A percentile compares a stretch with the other conserved stretches of the same genome.
Evolutionary conservation across 2,797 vertebrate species (phyloP).

Genomic region (Antennarius maculatus): DNA sequence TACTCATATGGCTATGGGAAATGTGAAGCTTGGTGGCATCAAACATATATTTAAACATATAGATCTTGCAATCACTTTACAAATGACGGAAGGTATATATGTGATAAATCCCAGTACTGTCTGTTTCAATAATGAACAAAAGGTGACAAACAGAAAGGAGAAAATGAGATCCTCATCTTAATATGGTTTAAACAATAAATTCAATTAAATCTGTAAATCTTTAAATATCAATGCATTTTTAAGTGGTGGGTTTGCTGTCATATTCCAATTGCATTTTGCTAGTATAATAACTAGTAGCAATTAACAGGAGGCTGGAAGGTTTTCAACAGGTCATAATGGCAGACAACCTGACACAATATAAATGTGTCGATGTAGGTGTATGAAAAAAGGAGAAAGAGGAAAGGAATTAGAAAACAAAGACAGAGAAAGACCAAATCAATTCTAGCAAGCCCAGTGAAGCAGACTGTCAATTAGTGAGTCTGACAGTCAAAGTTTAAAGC

Average conservation of each 20-base stretch:
- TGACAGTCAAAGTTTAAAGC: slow-evolving; percentile 64
- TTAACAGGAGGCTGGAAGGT: slow-evolving; percentile 1
- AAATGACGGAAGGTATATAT: neutral
- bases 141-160: no score
- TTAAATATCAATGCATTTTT: no score
- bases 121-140: neutral
- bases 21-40: no score
- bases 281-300: slow-evolving; percentile 10
- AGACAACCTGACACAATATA: slow-evolving; percentile 2
- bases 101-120: neutral
- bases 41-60: no score
- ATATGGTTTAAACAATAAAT: no score
- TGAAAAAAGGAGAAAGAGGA: slow-evolving; percentile 10
- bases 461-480: slow-evolving; percentile 61
- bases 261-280: neutral
- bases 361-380: slow-evolving; percentile 1
- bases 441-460: slow-evolving; percentile 51
- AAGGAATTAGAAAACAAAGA: slow-evolving; percentile 33
- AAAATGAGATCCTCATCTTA: no score
- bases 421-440: slow-evolving; percentile 54
- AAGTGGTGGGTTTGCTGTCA: no score
- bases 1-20: no score
- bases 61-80: no score
- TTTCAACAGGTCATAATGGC: slow-evolving; percentile 10
- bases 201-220: no score